Evolutionary conservation across 2,888 invertebrate species (phyloP).

Genomic region (Hylaea fasciaria): DNA sequence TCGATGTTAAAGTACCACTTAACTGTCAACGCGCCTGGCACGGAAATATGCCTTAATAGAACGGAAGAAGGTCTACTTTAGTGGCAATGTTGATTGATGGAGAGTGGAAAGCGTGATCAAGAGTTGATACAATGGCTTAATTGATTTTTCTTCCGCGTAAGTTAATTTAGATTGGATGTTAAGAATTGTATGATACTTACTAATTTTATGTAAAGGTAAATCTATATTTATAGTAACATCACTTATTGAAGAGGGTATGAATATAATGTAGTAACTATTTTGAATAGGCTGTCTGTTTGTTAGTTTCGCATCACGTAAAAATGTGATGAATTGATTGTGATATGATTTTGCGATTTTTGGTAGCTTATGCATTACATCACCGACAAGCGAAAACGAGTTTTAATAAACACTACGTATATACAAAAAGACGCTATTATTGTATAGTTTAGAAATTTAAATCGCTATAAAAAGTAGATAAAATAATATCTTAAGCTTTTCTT

Average conservation of each 20-base stretch:
- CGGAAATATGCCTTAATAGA: constrained; percentile 5
- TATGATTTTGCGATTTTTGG: no score
- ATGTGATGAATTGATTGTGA: no score
- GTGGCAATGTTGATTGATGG: background rate
- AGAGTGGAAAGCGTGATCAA: constrained; percentile 3
- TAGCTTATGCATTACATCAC: no score
- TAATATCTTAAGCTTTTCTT: constrained; percentile 1
- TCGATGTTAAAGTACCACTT: constrained; percentile 10
- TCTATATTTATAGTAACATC: no score
- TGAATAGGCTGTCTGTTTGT: no score
- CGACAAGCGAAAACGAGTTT: no score
- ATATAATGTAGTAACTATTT: no score
- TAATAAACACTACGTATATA: no score
- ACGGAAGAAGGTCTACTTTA: constrained; percentile 2
- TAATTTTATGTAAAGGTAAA: background rate
- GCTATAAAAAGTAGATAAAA: background rate
- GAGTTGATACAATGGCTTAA: constrained; percentile 11
- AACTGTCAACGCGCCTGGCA: constrained; percentile 12
- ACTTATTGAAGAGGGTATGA: no score
- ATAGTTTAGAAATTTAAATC: background rate
- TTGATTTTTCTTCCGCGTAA: constrained; percentile 24
- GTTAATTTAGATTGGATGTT: constrained; percentile 13
- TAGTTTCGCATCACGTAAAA: no score
- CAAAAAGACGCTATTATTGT: background rate
- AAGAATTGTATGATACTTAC: constrained; percentile 7